phyloP scores from a whole-genome alignment of 2,888 invertebrate species.

The Brenthis hecate region DNA sequence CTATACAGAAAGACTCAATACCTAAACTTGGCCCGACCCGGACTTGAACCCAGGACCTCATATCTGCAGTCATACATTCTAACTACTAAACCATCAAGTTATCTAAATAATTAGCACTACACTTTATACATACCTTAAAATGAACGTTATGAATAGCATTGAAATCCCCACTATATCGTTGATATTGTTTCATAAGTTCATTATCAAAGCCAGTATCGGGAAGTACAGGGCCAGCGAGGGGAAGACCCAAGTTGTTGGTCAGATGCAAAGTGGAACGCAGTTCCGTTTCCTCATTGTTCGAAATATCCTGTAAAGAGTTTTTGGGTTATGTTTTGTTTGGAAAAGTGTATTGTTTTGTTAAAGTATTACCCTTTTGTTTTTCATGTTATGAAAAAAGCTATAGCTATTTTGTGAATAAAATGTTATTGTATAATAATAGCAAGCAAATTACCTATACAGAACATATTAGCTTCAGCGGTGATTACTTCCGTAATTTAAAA shows the following conservation, averaged over 20 bases:
- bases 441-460: too few relatives aligned
- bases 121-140: conserved; percentile 70
- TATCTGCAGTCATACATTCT: too few relatives aligned
- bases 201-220: conserved; percentile 85
- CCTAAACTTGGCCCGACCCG: too few relatives aligned
- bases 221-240: conserved; percentile 88
- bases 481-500: too few relatives aligned
- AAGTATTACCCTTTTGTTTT: background rate
- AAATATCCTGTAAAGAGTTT: conserved; percentile 65
- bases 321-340: background rate
- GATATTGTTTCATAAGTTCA: conserved; percentile 72
- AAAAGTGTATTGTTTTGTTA: background rate
- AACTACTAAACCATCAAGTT: too few relatives aligned
- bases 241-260: conserved; percentile 82
- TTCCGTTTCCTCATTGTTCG: conserved; percentile 82
- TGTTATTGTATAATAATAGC: too few relatives aligned
- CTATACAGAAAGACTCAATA: too few relatives aligned
- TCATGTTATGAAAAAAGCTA: background rate
- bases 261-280: conserved; percentile 68
- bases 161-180: conserved; percentile 88
- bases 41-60: too few relatives aligned
- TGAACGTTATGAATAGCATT: conserved; percentile 82
- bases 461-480: too few relatives aligned
- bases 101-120: background rate
- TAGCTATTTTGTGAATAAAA: too few relatives aligned